These are phyloP conservation scores for Sebastes minor DNA, from an alignment of 2,797 vertebrate species.

Conservation along the genomic window DNA sequence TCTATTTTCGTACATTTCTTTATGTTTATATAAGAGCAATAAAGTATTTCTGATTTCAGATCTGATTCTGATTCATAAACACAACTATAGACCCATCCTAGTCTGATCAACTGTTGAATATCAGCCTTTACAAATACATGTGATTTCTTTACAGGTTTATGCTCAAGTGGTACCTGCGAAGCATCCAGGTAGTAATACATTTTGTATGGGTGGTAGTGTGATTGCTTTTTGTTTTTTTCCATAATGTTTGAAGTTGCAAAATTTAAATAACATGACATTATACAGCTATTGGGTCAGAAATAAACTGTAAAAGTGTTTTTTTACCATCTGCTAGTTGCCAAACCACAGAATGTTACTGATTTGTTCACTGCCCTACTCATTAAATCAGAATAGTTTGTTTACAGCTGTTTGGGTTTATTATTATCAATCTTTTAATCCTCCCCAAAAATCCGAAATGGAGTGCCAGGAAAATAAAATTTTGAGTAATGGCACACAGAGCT, in stretches of 20 bases:
- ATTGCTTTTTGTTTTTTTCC: neutral
- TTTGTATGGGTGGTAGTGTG: neutral
- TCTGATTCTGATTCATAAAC: too few species aligned
- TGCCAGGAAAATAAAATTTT: conserved; percentile 23
- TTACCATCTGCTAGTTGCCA: neutral
- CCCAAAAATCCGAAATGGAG: conserved; percentile 1
- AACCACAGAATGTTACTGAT: conserved; percentile 5
- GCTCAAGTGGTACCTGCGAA: conserved; percentile 70
- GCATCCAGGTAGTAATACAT: conserved; percentile 80
- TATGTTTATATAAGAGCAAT: too few species aligned
- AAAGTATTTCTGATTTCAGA: too few species aligned
- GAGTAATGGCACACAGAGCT: conserved; percentile 24
- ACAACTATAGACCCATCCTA: neutral
- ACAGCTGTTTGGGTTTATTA: conserved; percentile 39
- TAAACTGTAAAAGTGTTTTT: neutral
- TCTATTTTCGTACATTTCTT: too few species aligned
- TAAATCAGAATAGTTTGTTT: conserved; percentile 11
- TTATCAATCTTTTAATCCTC: conserved; percentile 34
- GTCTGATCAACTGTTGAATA: neutral
- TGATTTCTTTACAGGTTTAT: conserved; percentile 76
- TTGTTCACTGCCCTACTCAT: conserved; percentile 15
- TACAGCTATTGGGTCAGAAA: neutral
- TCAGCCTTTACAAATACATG: conserved; percentile 12
- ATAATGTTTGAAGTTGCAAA: neutral
- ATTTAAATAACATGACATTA: neutral